Percentiles rank a stretch among this genome's conserved stretches.
These are phyloP conservation scores for Arenicola marina DNA, from an alignment of 2,888 invertebrate genomes.

Conservation along the genomic window DNA sequence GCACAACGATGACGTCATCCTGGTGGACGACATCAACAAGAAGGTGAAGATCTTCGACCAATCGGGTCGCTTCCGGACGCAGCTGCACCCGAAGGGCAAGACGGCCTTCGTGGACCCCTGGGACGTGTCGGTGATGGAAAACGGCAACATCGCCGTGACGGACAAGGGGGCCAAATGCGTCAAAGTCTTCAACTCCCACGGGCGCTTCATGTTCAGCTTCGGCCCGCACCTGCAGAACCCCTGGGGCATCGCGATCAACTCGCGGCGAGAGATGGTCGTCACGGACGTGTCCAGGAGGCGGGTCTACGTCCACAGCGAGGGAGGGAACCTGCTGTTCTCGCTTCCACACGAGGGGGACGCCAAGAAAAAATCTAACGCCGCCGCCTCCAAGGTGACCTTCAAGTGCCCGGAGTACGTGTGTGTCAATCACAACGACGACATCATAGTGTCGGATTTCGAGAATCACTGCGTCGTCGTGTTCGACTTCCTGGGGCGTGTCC, in stretches of 20 bases:
- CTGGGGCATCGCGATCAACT: slow-evolving; percentile 48
- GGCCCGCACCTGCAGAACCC: slow-evolving; percentile 48
- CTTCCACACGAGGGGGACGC: slow-evolving; percentile 40
- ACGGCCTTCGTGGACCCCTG: slow-evolving; percentile 46
- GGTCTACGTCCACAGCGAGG: slow-evolving; percentile 44
- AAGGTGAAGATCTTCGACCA: slow-evolving; percentile 45
- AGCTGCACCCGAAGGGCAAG: slow-evolving; percentile 40
- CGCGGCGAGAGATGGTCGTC: slow-evolving; percentile 46
- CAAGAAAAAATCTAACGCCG: no score
- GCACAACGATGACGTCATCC: slow-evolving; percentile 38
- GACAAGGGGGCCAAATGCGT: slow-evolving; percentile 47
- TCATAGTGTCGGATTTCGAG: slow-evolving; percentile 54
- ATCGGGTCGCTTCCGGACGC: slow-evolving; percentile 38
- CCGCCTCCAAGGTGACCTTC: background rate
- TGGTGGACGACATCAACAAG: slow-evolving; percentile 54
- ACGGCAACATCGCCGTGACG: slow-evolving; percentile 45
- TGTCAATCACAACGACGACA: slow-evolving; percentile 42
- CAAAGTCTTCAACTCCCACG: slow-evolving; percentile 42
- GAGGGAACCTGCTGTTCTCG: slow-evolving; percentile 38
- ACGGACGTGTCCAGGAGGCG: slow-evolving; percentile 45
- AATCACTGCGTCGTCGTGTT: slow-evolving; percentile 51
- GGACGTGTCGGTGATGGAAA: slow-evolving; percentile 43
- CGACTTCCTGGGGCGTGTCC: slow-evolving; percentile 37
- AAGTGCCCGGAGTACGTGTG: slow-evolving; percentile 52
- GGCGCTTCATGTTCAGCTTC: slow-evolving; percentile 39